phyloP scores from a whole-genome alignment of 2,113 vertebrate species.

The Bolborhynchus lineola region DNA sequence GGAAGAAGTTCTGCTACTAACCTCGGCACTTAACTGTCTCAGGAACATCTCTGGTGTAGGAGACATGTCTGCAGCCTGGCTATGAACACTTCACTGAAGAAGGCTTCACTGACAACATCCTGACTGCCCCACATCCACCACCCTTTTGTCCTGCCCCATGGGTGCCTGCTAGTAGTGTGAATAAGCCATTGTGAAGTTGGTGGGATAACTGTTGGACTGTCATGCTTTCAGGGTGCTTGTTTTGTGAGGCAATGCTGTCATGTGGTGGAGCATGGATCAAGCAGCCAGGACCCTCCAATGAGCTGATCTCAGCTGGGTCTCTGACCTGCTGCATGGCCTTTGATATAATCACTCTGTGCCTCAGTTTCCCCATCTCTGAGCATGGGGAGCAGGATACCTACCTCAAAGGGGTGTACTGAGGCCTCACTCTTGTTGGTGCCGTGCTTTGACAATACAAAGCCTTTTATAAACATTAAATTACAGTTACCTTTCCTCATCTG shows the following conservation, averaged over 20 bases:
- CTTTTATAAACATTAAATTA: constrained; percentile 43
- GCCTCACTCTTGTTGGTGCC: constrained; percentile 53
- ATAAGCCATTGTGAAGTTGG: background rate
- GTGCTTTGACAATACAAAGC: constrained; percentile 61
- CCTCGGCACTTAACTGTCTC: constrained; percentile 19
- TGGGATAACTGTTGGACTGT: background rate
- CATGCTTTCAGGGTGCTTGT: background rate
- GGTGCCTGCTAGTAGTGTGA: background rate
- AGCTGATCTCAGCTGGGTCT: background rate
- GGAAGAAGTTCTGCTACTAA: constrained; percentile 8
- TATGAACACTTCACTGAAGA: background rate
- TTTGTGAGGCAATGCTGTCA: background rate
- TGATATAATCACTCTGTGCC: constrained; percentile 63
- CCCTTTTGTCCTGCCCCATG: background rate
- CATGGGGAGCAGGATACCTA: constrained; percentile 63
- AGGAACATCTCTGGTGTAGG: constrained; percentile 7
- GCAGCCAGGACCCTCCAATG: background rate
- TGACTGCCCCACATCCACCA: background rate
- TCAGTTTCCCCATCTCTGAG: constrained; percentile 56
- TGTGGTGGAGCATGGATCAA: background rate
- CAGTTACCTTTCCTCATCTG: constrained; percentile 2
- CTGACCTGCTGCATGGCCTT: constrained; percentile 54
- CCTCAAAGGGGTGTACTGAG: constrained; percentile 65
- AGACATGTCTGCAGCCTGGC: background rate
- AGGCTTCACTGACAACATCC: background rate